Evolutionary conservation across 2,797 vertebrate genomes (phyloP), one percentile per base, ranked within the genome.

Genomic region (Muraenolepis orangiensis): DNA sequence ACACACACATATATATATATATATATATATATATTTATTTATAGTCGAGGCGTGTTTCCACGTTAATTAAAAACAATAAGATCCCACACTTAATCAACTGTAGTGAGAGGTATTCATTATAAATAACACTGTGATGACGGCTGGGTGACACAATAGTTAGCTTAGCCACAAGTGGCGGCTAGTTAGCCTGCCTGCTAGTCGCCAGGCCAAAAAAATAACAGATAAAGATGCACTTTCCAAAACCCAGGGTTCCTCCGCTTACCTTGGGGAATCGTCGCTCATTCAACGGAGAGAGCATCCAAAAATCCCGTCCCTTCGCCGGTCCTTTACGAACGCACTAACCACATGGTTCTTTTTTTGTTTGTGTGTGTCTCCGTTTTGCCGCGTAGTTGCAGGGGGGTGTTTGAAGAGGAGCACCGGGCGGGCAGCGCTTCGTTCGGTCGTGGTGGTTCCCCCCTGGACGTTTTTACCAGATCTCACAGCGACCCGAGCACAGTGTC

Each of bases 331-430:
- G 0, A 87, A 90, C 87, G 86, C 31, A 76, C 76, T 80, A 61
- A 75, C 82, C 87, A 91, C 92, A 92, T 93, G 92, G n/a, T n/a
- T n/a, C n/a, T n/a, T n/a, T 91, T 93, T 93, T 91, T 91, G 91
- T 93, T 93, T 88, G 88, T 83, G 87, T 91, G 83, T 74, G 81
- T 80, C 82, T 87, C 80, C 71, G 86, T 90, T 93, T 93, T 93
- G 89, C 91, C 92, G 92, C 92, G 93, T 93, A 93, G 81, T 87
- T 81, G n/a, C n/a, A n/a, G n/a, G 82, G 68, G 67, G 84, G 78
- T 84, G 80, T 81, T 77, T 40, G 66, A 84, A 51, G 87, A 38
- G 71, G 71, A 64, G 73, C n/a, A 31, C n/a, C 7, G 67, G n/a
- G n/a, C n/a, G n/a, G n/a, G n/a, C n/a, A n/a, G n/a, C n/a, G n/a